Evolutionary conservation across 2,888 invertebrate genomes (phyloP).

Genomic region (Rotaria sp.): DNA sequence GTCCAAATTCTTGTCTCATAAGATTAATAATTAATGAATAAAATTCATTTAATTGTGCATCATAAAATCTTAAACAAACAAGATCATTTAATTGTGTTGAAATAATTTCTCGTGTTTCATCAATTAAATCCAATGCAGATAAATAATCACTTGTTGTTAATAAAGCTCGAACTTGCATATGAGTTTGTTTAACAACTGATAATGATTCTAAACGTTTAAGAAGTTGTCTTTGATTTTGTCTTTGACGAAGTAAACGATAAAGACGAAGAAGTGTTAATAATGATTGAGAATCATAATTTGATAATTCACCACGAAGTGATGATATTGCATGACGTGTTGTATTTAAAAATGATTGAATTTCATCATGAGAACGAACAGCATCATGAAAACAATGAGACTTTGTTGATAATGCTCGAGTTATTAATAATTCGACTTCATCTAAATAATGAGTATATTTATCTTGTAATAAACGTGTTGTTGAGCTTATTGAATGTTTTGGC

Average conservation of each 20-base stretch:
- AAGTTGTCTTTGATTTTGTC: constrained; percentile 13
- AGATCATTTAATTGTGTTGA: constrained; percentile 80
- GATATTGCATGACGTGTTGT: constrained; percentile 50
- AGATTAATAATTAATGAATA: constrained; percentile 89
- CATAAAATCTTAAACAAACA: constrained; percentile 70
- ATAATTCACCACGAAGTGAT: constrained; percentile 47
- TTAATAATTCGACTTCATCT: constrained; percentile 85
- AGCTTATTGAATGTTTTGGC: constrained; percentile 16
- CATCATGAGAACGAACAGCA: constrained; percentile 95
- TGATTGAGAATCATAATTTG: constrained; percentile 27
- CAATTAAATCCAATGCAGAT: constrained; percentile 87
- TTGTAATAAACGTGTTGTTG: constrained; percentile 33
- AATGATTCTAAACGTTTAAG: constrained; percentile 68
- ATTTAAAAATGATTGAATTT: constrained; percentile 84
- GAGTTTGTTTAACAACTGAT: constrained; percentile 91
- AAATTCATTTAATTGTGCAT: constrained; percentile 89
- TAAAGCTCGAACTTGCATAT: constrained; percentile 86
- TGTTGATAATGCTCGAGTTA: constrained; percentile 80
- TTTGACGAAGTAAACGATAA: constrained; percentile 27
- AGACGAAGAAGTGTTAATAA: constrained; percentile 31
- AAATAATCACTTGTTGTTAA: constrained; percentile 92
- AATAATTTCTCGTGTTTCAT: constrained; percentile 87
- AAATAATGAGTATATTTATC: constrained; percentile 75
- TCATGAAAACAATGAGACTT: constrained; percentile 94
- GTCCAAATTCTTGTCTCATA: constrained; percentile 80